Evolutionary conservation across 2,797 vertebrate genomes (phyloP).

Genomic region (Mycteria americana): DNA sequence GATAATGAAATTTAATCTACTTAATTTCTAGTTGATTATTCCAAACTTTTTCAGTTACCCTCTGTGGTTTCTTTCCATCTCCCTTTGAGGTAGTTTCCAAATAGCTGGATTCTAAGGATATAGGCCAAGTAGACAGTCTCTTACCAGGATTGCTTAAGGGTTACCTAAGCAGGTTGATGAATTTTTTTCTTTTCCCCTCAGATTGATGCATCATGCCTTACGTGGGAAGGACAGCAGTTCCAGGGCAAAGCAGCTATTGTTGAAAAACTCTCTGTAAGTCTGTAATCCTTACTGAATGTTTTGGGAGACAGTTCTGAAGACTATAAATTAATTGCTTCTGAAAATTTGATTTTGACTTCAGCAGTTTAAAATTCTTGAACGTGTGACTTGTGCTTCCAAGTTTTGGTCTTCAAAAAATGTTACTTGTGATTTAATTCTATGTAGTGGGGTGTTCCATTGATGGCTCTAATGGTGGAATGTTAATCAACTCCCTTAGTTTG

Average conservation of each 20-base stretch:
- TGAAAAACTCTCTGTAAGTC: conserved; percentile 95
- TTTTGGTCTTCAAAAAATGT: background rate
- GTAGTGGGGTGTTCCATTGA: background rate
- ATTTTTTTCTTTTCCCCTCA: conserved; percentile 59
- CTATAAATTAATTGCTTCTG: background rate
- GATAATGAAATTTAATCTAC: background rate
- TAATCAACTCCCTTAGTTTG: background rate
- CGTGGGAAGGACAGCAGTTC: conserved; percentile 98
- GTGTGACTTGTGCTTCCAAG: background rate
- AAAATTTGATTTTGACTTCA: background rate
- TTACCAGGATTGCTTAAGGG: background rate
- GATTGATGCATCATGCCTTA: conserved; percentile 98
- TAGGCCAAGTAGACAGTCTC: background rate
- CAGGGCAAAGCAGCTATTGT: conserved; percentile 97
- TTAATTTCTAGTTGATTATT: background rate
- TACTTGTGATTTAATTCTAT: background rate
- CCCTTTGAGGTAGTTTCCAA: background rate
- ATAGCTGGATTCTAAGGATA: background rate
- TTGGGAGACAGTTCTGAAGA: background rate
- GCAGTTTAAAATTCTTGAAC: background rate
- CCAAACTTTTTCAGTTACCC: background rate
- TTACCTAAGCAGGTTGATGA: background rate
- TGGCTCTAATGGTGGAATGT: background rate
- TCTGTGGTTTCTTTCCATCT: background rate
- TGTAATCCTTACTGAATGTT: background rate